Evolutionary conservation across 2,113 vertebrate genomes (phyloP), one percentile per base, ranked within the genome.

Genomic region (Rhineura floridana): DNA sequence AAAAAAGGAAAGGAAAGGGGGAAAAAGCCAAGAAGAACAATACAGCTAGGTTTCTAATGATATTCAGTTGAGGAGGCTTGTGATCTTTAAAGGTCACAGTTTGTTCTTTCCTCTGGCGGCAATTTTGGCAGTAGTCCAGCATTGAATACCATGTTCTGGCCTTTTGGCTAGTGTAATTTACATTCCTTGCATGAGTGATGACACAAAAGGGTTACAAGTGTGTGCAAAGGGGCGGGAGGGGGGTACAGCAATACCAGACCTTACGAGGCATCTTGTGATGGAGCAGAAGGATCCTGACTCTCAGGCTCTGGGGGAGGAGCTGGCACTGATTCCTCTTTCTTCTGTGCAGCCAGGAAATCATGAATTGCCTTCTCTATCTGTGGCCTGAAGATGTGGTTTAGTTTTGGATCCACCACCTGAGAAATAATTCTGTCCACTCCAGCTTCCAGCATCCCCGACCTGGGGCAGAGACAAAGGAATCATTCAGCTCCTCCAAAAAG

Each of bases 361-460:
- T 99, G 98, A 97, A 99, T 98, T 2, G 98, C 97, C 91, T 97
- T 98, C 96, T 98, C 98, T 97, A 98, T 99, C 97, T 98, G 98
- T 70, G 98, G 97, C 95, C 98, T 98, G 96, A 98, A 98, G 97
- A 97, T 98, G 97, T 97, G 98, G 96, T 98, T 97, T 89, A 98
- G 97, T 96, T 98, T 97, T 95, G 97, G 97, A 96, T 98, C 97
- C 96, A 98, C 98, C 96, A 98, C 98, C 97, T 99, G 98, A 97
- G 98, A 98, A 96, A 99, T 98, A 96, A 98, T 98, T 97, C 98
- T 98, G 97, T 99, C 98, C 96, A 97, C 97, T 94, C 97, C 97
- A 88, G 97, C 98, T 96, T 99, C 99, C 97, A 98, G 96, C 98
- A 98, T 97, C 96, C 97, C 98, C 95, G 98, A 99, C 97, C 98